A percentile compares a stretch with the other conserved stretches of the same genome.
phyloP scores from a whole-genome alignment of 2,113 vertebrate species.

The Pardalotus punctatus region DNA sequence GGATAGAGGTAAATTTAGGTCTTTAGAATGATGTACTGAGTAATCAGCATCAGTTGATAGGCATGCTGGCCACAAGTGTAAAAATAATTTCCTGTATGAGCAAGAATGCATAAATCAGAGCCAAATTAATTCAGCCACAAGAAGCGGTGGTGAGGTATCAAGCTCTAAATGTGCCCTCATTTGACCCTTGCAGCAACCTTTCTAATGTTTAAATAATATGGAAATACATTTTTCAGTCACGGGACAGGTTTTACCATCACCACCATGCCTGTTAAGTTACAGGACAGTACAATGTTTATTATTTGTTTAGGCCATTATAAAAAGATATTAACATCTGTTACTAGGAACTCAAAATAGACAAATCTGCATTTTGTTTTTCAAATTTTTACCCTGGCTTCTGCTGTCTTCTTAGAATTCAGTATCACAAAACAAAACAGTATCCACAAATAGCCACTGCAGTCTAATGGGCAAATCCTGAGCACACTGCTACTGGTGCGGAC shows the following conservation, averaged over 20 bases:
- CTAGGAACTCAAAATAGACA: neutral
- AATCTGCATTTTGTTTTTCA: neutral
- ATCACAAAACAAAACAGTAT: neutral
- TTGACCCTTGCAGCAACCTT: neutral
- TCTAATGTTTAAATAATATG: neutral
- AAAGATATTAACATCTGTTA: neutral
- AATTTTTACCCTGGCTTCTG: neutral
- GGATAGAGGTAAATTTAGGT: slow-evolving; percentile 55
- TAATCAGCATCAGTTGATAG: slow-evolving; percentile 39
- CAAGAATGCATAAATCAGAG: slow-evolving; percentile 6
- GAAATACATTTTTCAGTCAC: neutral
- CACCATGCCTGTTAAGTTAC: neutral
- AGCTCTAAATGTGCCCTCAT: neutral
- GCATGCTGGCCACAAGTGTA: neutral
- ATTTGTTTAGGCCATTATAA: neutral
- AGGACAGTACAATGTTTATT: neutral
- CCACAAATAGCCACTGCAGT: neutral
- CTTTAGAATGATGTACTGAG: slow-evolving; percentile 37
- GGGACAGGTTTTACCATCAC: neutral
- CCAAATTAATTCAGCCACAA: neutral
- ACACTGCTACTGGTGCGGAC: neutral
- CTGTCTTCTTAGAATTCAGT: neutral
- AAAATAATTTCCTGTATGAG: slow-evolving; percentile 30
- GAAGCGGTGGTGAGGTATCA: neutral
- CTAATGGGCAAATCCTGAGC: neutral